Evolutionary conservation across 2,888 invertebrate genomes (phyloP).

Genomic region (Hetaerina titia): DNA sequence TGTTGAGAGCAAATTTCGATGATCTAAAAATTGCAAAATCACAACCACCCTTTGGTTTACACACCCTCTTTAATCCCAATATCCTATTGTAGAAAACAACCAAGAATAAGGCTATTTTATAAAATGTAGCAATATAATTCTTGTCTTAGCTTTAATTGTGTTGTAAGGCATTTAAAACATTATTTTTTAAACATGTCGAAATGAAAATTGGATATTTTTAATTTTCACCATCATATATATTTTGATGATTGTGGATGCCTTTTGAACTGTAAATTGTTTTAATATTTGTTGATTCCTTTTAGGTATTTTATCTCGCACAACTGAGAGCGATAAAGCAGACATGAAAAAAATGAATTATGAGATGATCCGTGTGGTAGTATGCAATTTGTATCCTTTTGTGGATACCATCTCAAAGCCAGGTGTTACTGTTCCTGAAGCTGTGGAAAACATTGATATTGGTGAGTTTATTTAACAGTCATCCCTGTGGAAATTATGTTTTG

Average conservation of each 20-base stretch:
- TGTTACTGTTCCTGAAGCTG: conserved; percentile 91
- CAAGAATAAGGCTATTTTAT: no score
- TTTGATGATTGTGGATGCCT: neutral
- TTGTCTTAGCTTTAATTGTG: neutral
- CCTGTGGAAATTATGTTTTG: neutral
- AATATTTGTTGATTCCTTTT: conserved; percentile 68
- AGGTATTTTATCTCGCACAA: conserved; percentile 84
- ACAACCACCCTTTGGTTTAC: no score
- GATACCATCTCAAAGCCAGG: conserved; percentile 90
- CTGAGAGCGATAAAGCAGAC: conserved; percentile 89
- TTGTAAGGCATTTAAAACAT: neutral
- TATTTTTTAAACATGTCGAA: neutral
- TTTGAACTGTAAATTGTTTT: neutral
- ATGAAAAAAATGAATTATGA: conserved; percentile 88
- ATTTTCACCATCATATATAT: neutral
- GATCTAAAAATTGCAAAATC: no score
- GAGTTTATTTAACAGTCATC: conserved; percentile 68
- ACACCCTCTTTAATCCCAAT: no score
- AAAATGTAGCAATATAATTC: no score
- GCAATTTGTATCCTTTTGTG: conserved; percentile 97
- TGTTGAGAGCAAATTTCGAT: no score
- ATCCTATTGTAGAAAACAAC: no score
- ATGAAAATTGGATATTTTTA: neutral
- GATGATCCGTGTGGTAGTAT: conserved; percentile 92
- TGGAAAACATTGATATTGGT: conserved; percentile 98